Evolutionary conservation across 2,113 vertebrate species (phyloP), one percentile per base, ranked within the genome.

Genomic region (Brachypteracias leptosomus): DNA sequence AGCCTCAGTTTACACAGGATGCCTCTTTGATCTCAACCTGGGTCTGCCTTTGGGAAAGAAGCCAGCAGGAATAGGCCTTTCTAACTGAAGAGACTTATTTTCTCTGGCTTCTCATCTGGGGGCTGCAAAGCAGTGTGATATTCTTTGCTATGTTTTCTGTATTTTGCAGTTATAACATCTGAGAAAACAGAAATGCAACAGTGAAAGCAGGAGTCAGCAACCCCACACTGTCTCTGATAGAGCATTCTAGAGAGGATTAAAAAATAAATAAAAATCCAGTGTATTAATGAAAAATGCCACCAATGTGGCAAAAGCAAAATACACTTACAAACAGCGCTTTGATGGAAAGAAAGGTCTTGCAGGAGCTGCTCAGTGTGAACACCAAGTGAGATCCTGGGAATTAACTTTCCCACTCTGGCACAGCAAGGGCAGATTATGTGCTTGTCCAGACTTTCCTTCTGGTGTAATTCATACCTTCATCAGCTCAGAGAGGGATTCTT

Each of bases 1-100:
- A 87, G 22, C 35, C 33, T 71, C 5, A 0, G 16, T 74, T 81
- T 78, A 28, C 26, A 58, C 16, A 33, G 0, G 1, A 21, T 0
- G 1, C 17, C 17, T 67, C 38, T 88, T 24, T 66, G 31, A 66
- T 57, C 12, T 76, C 46, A 35, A 8, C 19, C 24, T 85, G 16
- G 49, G 57, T 67, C 5, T 89, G 29, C 4, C 26, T 58, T 83
- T 10, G 68, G 21, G 13, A 62, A 42, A 71, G 49, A 65, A 66
- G 1, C 0, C 20, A 83, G 21, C 14, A 73, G 59, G 38, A 90
- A 25, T 6, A 52, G 40, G 19, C 6, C 17, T 76, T 67, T 83
- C 54, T 77, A 36, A 22, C 33, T 57, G 33, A 76, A 89, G 14
- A 49, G 10, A 31, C 5, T 28, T 68, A 28, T 28, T 8, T 76